phyloP scores from a whole-genome alignment of 2,888 invertebrate species.

The Criorhina ranunculi region DNA sequence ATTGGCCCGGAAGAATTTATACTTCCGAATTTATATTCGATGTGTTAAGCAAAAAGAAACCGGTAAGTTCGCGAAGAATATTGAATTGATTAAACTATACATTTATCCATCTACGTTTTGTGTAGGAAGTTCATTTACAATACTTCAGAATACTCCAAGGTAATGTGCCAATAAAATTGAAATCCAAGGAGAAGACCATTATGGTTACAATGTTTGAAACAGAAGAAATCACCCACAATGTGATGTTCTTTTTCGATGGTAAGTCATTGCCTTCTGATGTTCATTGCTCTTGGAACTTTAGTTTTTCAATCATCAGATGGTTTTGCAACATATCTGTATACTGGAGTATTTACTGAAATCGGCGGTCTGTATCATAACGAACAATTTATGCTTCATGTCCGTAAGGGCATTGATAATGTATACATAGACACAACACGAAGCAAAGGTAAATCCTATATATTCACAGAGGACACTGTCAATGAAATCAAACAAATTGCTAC shows the following conservation, averaged over 20 bases:
- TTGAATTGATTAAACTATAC: background rate
- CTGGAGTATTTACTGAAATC: slow-evolving; percentile 52
- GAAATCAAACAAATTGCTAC: slow-evolving; percentile 54
- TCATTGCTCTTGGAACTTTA: no score
- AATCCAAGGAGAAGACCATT: slow-evolving; percentile 48
- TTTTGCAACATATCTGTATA: slow-evolving; percentile 43
- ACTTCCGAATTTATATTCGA: slow-evolving; percentile 63
- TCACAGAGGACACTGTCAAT: slow-evolving; percentile 45
- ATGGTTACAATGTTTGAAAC: slow-evolving; percentile 67
- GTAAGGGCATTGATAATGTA: slow-evolving; percentile 47
- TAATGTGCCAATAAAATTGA: slow-evolving; percentile 57
- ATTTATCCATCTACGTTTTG: background rate
- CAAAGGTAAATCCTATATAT: slow-evolving; percentile 43
- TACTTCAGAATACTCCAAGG: slow-evolving; percentile 33
- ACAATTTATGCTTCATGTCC: slow-evolving; percentile 31
- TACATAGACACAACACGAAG: slow-evolving; percentile 52
- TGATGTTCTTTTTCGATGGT: slow-evolving; percentile 68
- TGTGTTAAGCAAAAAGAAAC: slow-evolving; percentile 45
- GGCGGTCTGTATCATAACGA: slow-evolving; percentile 27
- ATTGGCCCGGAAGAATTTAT: slow-evolving; percentile 60
- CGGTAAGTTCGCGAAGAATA: slow-evolving; percentile 32
- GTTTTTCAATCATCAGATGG: slow-evolving; percentile 24
- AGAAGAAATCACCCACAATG: slow-evolving; percentile 43
- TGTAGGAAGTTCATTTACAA: slow-evolving; percentile 14
- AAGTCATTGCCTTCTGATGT: background rate